Evolutionary conservation across 53 echinoderm and acorn worm genomes (phyloP), one percentile per base, ranked within the genome.

Genomic region (Astropecten irregularis): DNA sequence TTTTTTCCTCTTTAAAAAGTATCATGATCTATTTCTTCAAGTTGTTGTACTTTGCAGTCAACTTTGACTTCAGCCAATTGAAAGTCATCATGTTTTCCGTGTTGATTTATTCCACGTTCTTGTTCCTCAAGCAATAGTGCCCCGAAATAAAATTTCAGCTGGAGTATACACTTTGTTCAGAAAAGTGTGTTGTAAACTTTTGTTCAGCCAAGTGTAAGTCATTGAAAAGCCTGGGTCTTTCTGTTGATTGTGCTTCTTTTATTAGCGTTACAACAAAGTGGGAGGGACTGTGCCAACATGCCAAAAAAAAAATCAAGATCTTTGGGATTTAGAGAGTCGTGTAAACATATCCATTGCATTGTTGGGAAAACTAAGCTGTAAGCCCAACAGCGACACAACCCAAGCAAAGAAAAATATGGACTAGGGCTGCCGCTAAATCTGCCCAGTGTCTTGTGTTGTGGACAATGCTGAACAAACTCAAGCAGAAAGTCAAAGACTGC

Each of bases 291-390:
- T n/a, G 34, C 57, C 31, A 21, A 25, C 76, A 57, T 26, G 27
- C 27, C 56, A 57, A 38, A 16, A 57, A 29, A 58, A 38, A 65
- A 37, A 65, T 37, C 35, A 37, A 65, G 38, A 65, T 13, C 18
- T 38, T 18, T 25, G 40, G 38, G 28, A 44, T 57, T 38, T 34
- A 54, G n/a, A 58, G 58, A 76, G 57, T 57, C 76, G 58, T 76
- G 76, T 76, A 76, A 76, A 76, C 76, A 76, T 76, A 76, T 76
- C 76, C 56, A 76, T 76, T 76, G 76, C 76, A 76, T 76, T 76
- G 76, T 76, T 76, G 76, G 76, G 56, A 26, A 58, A 76, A 76
- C 39, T 57, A 76, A 76, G 58, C 76, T 76, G 23, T 14, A 56
- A 14, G 14, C 58, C 76, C 76, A 38, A 18, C 58, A 76, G 57